phyloP scores from a whole-genome alignment of 2,113 vertebrate genomes.

The Serinus canaria region DNA sequence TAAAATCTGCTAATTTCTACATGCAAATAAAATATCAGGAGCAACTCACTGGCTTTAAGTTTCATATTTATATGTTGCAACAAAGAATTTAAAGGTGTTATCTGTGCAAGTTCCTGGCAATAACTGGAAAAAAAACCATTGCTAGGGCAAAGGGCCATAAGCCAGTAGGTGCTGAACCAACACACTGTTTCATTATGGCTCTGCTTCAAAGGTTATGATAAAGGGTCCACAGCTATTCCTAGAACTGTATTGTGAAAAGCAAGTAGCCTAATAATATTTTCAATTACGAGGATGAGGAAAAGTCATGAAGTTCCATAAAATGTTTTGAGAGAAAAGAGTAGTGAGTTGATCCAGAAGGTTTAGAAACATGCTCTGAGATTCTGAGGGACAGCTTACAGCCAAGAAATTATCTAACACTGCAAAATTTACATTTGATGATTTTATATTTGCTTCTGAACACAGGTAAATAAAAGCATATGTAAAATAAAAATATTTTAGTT shows the following conservation, averaged over 20 bases:
- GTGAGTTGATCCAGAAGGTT: background rate
- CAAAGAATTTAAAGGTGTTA: background rate
- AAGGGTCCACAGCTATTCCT: background rate
- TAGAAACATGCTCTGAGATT: background rate
- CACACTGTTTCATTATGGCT: background rate
- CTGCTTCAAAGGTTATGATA: background rate
- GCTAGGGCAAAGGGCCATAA: background rate
- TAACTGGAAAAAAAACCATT: background rate
- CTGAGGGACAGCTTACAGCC: background rate
- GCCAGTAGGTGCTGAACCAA: background rate
- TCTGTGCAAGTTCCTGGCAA: background rate
- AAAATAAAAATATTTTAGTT: background rate
- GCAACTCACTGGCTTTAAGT: background rate
- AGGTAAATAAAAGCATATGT: background rate
- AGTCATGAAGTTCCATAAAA: background rate
- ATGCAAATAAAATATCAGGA: background rate
- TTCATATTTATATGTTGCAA: background rate
- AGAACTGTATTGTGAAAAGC: background rate
- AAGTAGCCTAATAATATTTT: background rate
- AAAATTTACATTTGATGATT: background rate
- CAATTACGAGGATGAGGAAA: background rate
- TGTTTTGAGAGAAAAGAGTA: background rate
- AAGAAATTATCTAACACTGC: background rate
- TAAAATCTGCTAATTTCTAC: background rate
- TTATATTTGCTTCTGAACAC: background rate